Evolutionary conservation across 1,140 invertebrate genomes (phyloP).

Genomic region (Cyclina sinensis): DNA sequence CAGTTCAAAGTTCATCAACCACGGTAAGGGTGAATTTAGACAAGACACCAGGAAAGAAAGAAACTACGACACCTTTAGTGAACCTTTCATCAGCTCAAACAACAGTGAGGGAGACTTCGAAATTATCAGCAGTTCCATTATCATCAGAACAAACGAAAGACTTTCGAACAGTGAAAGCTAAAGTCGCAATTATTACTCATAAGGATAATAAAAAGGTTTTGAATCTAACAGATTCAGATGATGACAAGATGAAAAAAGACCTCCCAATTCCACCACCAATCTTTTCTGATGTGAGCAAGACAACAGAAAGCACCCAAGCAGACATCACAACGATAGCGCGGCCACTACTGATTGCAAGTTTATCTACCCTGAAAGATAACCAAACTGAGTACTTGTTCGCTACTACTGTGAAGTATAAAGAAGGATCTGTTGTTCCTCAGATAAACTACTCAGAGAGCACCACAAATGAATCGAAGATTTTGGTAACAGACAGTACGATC

Average conservation of each 20-base stretch:
- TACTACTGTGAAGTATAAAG: neutral
- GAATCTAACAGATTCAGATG: no score
- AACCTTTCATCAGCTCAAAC: neutral
- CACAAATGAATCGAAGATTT: neutral
- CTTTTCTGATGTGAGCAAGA: no score
- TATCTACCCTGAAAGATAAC: neutral
- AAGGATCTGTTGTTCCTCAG: neutral
- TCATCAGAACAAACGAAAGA: neutral
- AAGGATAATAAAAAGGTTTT: no score
- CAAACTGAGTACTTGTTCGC: neutral
- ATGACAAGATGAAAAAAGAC: no score
- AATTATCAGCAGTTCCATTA: neutral
- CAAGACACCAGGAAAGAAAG: no score
- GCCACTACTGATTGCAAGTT: neutral
- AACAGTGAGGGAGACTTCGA: neutral
- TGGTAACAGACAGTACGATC: neutral
- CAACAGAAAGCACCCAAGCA: no score
- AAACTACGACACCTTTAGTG: no score
- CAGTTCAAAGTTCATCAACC: no score
- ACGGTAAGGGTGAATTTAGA: no score
- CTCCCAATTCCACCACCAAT: no score
- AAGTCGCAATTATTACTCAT: no score
- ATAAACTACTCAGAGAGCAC: neutral
- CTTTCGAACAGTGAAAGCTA: no score
- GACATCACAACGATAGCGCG: neutral